phyloP scores from a whole-genome alignment of 2,888 invertebrate species.

The Ecdyonurus torrentis region DNA sequence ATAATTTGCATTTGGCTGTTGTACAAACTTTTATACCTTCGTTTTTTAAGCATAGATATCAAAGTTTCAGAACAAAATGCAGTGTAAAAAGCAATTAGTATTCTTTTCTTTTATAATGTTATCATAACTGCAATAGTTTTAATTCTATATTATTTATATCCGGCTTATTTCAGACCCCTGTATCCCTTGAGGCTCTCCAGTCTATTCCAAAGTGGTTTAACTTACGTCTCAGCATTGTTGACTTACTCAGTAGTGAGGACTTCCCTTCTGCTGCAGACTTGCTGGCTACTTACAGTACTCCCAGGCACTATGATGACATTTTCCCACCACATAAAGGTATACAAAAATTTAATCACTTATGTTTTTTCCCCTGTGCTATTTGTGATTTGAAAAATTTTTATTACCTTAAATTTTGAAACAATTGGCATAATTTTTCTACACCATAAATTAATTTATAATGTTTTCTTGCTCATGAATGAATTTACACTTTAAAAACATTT shows the following conservation, averaged over 20 bases:
- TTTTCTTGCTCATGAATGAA: too few relatives aligned
- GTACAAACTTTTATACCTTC: too few relatives aligned
- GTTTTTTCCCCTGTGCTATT: too few relatives aligned
- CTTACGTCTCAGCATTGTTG: constrained; percentile 40
- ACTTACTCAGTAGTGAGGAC: constrained; percentile 40
- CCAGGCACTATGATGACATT: constrained; percentile 26
- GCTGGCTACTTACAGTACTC: neutral
- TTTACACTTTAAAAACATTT: too few relatives aligned
- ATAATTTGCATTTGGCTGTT: too few relatives aligned
- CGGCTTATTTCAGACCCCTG: constrained; percentile 19
- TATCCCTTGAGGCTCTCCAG: constrained; percentile 26
- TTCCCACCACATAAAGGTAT: constrained; percentile 46
- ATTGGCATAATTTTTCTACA: too few relatives aligned
- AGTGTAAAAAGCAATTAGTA: too few relatives aligned
- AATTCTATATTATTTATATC: neutral
- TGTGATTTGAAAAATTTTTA: too few relatives aligned
- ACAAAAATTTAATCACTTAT: constrained; percentile 21
- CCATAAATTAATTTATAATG: constrained; percentile 2
- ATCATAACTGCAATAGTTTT: constrained; percentile 5
- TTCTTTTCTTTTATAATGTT: too few relatives aligned
- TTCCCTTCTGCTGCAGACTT: constrained; percentile 26
- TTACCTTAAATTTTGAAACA: too few relatives aligned
- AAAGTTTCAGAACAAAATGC: too few relatives aligned
- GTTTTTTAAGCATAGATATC: too few relatives aligned
- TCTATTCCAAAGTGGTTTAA: constrained; percentile 38